phyloP scores from a whole-genome alignment of 2,888 invertebrate genomes.

The Rugalucina vietnamica region DNA sequence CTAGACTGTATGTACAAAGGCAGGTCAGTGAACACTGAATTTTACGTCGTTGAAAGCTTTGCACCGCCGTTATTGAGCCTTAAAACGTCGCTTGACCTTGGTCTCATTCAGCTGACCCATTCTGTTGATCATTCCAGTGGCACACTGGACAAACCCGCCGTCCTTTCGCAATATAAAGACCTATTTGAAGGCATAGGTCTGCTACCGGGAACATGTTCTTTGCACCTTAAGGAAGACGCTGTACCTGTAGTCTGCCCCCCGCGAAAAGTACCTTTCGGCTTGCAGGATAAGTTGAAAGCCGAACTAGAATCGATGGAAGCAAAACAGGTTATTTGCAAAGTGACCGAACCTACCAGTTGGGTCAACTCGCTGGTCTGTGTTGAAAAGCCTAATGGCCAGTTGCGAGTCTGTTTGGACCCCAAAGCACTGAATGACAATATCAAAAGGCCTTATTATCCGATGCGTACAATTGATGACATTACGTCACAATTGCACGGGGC shows the following conservation, averaged over 20 bases:
- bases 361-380: constrained; percentile 41
- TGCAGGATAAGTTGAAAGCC: constrained; percentile 18
- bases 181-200: not conserved
- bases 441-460: constrained; percentile 37
- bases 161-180: not conserved
- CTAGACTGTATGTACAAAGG: not conserved
- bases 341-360: constrained; percentile 39
- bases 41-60: not conserved
- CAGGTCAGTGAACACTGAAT: not conserved
- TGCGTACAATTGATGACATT: constrained; percentile 47
- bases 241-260: not conserved
- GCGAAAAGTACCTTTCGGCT: constrained; percentile 27
- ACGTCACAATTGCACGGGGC: constrained; percentile 37
- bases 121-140: not conserved
- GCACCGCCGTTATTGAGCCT: not conserved
- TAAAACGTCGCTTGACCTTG: not conserved
- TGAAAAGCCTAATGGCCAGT: constrained; percentile 39
- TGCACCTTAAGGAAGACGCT: not conserved
- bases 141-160: not conserved
- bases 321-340: too few relatives aligned
- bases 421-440: constrained; percentile 49
- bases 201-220: not conserved
- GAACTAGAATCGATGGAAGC: constrained; percentile 25
- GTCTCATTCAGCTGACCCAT: constrained; percentile 11
- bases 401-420: constrained; percentile 59